Base-by-base conservation (phyloP, 2,113 vertebrate genomes). In the Campylomormyrus tamandua region DNA sequence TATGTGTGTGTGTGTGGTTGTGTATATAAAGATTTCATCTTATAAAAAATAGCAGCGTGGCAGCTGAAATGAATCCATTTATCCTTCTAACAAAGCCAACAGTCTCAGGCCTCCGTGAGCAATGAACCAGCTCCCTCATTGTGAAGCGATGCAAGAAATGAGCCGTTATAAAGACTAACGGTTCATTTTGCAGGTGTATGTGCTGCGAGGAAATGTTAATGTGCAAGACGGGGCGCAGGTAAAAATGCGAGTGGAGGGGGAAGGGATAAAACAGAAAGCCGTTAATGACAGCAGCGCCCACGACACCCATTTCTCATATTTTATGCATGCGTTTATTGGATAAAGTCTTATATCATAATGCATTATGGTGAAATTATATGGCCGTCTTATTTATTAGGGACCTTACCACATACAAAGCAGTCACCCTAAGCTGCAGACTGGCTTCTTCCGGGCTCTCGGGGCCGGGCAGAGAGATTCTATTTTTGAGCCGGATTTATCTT, bases 151-250 rank as follows among this genome's bases (percentile, higher is more conserved):
- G 39, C 80, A 89, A 83, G 83, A 86, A 89, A 90, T 90, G 70
- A 92, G 93, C 90, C 85, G 89, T 92, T 89, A 91, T 91, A 92
- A 94, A 93, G 92, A 92, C 87, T 92, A 93, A 94, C 93, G 91
- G 89, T 42, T 91, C 90, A 85, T 93, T 94, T 90, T 83, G 89
- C 91, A 90, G 90, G 92, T 45, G 90, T 89, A 91, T 91, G 86
- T 90, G 87, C 91, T 91, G 89, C 91, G 58, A 90, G 92, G 90
- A 92, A 89, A 90, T 90, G 90, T 13, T 31, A 92, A 93, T 92
- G 50, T 24, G 35, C 19, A 48, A 24, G 48, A 45, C 7, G 49
- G 21, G 31, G 46, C 10, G 88, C 49, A 53, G 45, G 48, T 74
- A 89, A 89, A 80, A 83, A 53, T 84, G 48, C 21, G n/a, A 19